These are phyloP conservation scores for Pogonocichla stellata DNA, from an alignment of 2,113 vertebrate species.

Conservation along the genomic window DNA sequence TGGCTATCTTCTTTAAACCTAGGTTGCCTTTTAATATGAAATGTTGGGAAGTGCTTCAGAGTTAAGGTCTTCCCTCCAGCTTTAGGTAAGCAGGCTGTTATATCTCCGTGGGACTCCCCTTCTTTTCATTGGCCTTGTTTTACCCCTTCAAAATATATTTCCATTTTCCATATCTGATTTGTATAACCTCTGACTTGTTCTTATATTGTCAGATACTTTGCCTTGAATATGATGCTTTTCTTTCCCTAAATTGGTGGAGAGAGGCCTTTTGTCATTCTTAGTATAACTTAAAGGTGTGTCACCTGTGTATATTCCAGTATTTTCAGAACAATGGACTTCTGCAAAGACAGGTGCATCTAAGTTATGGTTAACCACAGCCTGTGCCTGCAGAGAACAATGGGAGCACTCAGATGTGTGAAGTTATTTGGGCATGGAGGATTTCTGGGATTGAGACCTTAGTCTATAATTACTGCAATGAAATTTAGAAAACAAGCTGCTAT, in stretches of 20 bases:
- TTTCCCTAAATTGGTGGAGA: background rate
- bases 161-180: background rate
- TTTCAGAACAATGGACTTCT: background rate
- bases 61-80: background rate
- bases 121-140: background rate
- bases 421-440: background rate
- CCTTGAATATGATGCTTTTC: background rate
- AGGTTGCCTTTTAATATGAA: background rate
- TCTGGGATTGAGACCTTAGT: background rate
- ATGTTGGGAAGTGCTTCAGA: background rate
- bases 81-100: background rate
- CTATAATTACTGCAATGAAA: background rate
- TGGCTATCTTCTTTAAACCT: background rate
- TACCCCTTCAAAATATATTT: background rate
- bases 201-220: background rate
- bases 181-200: background rate
- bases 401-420: background rate
- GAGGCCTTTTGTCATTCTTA: background rate
- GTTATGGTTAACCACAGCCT: background rate
- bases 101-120: background rate
- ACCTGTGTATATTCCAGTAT: background rate
- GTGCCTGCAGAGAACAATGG: background rate
- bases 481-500: background rate
- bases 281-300: background rate
- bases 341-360: background rate